Conservation (phyloP, 1,140 invertebrate species). For the Nasonia giraulti region DNA sequence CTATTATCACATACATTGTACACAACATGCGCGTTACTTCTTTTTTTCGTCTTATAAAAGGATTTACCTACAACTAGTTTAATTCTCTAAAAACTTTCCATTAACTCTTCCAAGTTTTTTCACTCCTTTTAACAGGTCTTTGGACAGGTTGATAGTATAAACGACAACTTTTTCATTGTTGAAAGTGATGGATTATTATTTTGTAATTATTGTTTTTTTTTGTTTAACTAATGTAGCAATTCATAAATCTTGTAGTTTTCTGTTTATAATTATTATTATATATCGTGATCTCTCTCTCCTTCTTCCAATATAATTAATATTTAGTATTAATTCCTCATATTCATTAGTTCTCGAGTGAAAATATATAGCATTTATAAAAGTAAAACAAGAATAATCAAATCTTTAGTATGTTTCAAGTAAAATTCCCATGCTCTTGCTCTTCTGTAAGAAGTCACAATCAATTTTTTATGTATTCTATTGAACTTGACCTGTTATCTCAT, state of each 20-base stretch:
- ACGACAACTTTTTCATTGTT: not conserved
- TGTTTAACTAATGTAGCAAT: constrained; percentile 23
- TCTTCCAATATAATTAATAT: constrained; percentile 5
- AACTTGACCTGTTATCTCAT: not conserved
- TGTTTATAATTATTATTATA: constrained; percentile 28
- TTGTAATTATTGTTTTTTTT: constrained; percentile 26
- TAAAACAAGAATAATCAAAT: not conserved
- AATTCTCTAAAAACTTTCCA: constrained; percentile 29
- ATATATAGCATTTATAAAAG: not conserved
- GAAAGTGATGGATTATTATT: constrained; percentile 28
- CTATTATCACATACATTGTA: constrained; percentile 52
- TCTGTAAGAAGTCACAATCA: not conserved
- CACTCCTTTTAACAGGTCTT: constrained; percentile 6
- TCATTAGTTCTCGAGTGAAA: not conserved
- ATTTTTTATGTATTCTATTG: not conserved
- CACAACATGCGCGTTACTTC: constrained; percentile 38
- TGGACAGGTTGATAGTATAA: not conserved
- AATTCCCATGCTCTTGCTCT: not conserved
- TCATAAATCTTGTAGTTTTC: constrained; percentile 3
- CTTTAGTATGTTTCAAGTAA: not conserved
- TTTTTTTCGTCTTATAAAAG: constrained; percentile 39
- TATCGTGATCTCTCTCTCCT: constrained; percentile 19
- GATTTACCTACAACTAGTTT: constrained; percentile 19
- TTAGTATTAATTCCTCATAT: not conserved
- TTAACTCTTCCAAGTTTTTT: constrained; percentile 35